phyloP scores from a whole-genome alignment of 2,888 invertebrate species.

The Metallyticus violacea region DNA sequence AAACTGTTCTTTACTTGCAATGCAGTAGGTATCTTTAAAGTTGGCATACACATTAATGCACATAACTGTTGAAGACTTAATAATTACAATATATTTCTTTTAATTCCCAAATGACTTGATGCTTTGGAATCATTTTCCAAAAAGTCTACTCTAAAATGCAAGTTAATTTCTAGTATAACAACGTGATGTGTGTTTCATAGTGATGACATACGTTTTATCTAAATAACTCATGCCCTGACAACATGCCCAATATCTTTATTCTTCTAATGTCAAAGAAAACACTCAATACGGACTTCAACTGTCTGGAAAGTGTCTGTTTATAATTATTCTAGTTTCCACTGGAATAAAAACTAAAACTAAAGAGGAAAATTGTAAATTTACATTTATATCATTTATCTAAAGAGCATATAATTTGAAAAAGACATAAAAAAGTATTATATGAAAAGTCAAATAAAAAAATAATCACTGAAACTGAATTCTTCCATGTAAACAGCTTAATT shows the following conservation, averaged over 20 bases:
- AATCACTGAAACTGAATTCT: neutral
- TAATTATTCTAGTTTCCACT: neutral
- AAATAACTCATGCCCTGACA: neutral
- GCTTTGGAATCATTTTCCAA: conserved; percentile 23
- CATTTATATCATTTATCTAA: neutral
- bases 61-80: conserved; percentile 23
- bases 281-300: neutral
- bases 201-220: conserved; percentile 10
- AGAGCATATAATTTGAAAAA: no score
- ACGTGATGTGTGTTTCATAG: conserved; percentile 17
- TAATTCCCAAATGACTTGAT: conserved; percentile 13
- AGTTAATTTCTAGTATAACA: conserved; percentile 19
- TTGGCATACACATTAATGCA: conserved; percentile 22
- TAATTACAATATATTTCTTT: conserved; percentile 21
- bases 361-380: neutral
- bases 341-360: neutral
- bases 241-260: neutral
- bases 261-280: neutral
- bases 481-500: no score
- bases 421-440: neutral
- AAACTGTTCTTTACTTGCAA: neutral
- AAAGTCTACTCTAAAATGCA: conserved; percentile 22
- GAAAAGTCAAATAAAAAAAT: neutral
- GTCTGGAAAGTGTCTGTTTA: neutral
- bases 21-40: conserved; percentile 12